Evolutionary conservation across 2,888 invertebrate genomes (phyloP), one percentile per base, ranked within the genome.

Genomic region (Anthrax anthrax): DNA sequence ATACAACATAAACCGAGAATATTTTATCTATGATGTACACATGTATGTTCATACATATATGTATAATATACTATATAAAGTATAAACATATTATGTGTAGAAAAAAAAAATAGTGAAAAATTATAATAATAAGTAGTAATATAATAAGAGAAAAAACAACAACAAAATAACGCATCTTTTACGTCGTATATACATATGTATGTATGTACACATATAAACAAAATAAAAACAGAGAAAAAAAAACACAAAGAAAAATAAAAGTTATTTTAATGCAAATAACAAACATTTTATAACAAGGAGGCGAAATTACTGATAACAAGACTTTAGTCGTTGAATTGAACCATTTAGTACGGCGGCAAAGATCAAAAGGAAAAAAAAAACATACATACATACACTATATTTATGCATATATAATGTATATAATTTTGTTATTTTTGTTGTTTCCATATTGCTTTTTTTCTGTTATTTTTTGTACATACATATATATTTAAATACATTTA

Each of bases 241-340:
- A 41, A n/a, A 16, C 36, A 16, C n/a, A 18, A 10, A 32, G 39
- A 14, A 38, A 18, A 18, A 29, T 32, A 29, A 29, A 12, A 38
- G 34, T 39, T 14, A 19, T 23, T 36, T 40, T 37, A 36, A 40
- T 39, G 45, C 19, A 40, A 45, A 40, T 36, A 45, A 45, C 40
- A 39, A 45, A 45, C 45, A 39, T 36, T 34, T 45, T 29, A 42
- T 37, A 46, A 42, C 46, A 46, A 46, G 46, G 46, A 46, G 46
- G 41, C 46, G 42, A 46, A 46, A 46, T 46, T 46, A 46, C 46
- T 46, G 46, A 46, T 46, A 46, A 46, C 46, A 42, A 46, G 46
- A 46, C 38, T 46, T 32, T 9, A 12, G 29, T 46, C 38, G 46
- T 46, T 46, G 41, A 46, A 42, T 42, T 42, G 46, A 46, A 42